Evolutionary conservation across 2,888 invertebrate genomes (phyloP), one percentile per base, ranked within the genome.

Genomic region (Arge pagana): DNA sequence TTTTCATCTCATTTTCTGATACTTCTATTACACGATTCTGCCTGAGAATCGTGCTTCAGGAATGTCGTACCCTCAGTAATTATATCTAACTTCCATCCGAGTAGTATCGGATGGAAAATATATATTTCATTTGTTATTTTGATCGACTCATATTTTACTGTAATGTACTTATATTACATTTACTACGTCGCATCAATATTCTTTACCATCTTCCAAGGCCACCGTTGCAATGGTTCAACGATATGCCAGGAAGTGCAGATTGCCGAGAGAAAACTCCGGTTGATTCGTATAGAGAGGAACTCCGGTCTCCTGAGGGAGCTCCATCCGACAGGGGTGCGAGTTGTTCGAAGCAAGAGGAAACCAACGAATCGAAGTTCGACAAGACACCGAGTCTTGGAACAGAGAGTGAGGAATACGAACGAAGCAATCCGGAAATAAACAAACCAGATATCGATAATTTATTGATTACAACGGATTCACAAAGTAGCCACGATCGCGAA

Each of bases 141-240:
- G 24, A 10, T 31, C 15, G 37, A 33, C 36, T 39, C 23, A 28
- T 48, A 16, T 10, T 41, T 39, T 21, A 35, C 15, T 10, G 16
- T 10, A n/a, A 33, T 16, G 42, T 21, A n/a, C 42, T 4, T 31
- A 2, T 40, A 19, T 13, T 28, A n/a, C 13, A n/a, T 16, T 42
- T 10, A 30, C 30, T 15, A 18, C 15, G 10, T 11, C 3, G 11
- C 8, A 42, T 24, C 11, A 23, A 10, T 26, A 26, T 24, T 21
- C 28, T 23, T 24, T 1, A 26, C 8, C 7, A 26, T 26, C n/a
- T 50, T 53, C 53, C 13, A 30, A 71, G 71, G 45, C 50, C 60
- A 18, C 62, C 71, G 7, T 33, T 71, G 16, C 63, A 68, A 48
- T 71, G 69, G 68, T 68, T 68, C 50, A 60, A 63, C 41, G 62